Conservation (phyloP, 2,888 invertebrate genomes). For the Volucella zonaria region DNA sequence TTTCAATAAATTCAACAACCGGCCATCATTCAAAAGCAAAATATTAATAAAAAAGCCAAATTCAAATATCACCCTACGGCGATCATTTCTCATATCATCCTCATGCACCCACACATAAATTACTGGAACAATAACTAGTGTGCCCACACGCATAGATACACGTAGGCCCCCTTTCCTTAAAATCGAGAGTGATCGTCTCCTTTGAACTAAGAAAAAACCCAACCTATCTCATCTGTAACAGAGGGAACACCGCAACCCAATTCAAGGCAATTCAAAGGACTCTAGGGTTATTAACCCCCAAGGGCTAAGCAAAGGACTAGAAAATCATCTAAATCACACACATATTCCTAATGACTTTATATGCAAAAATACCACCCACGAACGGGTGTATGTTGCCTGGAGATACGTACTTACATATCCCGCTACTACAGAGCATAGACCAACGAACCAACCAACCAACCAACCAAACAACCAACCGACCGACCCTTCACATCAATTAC, state of each 20-base stretch:
- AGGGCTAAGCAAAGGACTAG: slow-evolving; percentile 40
- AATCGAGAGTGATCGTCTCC: slow-evolving; percentile 60
- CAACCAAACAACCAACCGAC: slow-evolving; percentile 35
- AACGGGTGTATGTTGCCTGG: neutral
- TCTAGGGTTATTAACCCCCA: slow-evolving; percentile 57
- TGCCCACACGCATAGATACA: neutral
- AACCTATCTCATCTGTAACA: neutral
- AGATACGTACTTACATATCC: slow-evolving; percentile 15
- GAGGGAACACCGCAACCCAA: neutral
- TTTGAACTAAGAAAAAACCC: slow-evolving; percentile 17
- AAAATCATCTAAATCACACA: slow-evolving; percentile 50
- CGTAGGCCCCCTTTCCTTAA: slow-evolving; percentile 5
- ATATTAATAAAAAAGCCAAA: slow-evolving; percentile 67
- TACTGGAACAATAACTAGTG: slow-evolving; percentile 18
- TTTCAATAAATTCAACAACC: slow-evolving; percentile 64
- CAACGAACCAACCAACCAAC: slow-evolving; percentile 49
- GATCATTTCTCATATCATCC: slow-evolving; percentile 67
- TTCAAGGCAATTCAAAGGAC: slow-evolving; percentile 41
- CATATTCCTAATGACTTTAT: slow-evolving; percentile 37
- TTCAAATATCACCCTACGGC: slow-evolving; percentile 60
- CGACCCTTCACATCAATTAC: slow-evolving; percentile 72
- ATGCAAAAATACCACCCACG: no score
- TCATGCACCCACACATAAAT: slow-evolving; percentile 56
- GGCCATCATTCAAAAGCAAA: slow-evolving; percentile 63
- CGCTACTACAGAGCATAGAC: neutral